Percentiles rank a stretch among this genome's conserved stretches.
Evolutionary conservation across 53 echinoderm and acorn worm genomes (phyloP).

Genomic region (Holothuria leucospilota): DNA sequence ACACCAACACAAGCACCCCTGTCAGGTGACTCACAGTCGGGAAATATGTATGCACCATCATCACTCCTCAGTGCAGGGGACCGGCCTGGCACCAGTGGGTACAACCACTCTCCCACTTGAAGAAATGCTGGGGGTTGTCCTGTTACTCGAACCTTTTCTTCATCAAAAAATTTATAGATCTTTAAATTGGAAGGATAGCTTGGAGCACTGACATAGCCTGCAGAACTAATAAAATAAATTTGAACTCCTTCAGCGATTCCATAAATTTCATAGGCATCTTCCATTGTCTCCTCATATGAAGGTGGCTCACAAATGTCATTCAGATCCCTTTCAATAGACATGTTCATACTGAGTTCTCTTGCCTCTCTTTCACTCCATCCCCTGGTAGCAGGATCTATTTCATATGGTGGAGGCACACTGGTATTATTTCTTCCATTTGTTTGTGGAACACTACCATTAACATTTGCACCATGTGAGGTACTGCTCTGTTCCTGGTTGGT

Average conservation of each 20-base stretch:
- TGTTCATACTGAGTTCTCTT: conserved; percentile 63
- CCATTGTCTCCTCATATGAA: conserved; percentile 81
- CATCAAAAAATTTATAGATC: conserved; percentile 79
- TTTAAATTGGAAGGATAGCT: conserved; percentile 81
- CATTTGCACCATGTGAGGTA: conserved; percentile 1
- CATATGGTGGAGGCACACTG: neutral
- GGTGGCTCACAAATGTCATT: conserved; percentile 54
- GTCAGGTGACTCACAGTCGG: conserved; percentile 77
- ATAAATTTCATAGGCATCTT: conserved; percentile 85
- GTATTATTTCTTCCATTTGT: conserved; percentile 1
- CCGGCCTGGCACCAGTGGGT: conserved; percentile 82
- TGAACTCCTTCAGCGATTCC: conserved; percentile 82
- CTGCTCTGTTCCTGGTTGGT: neutral
- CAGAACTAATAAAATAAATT: conserved; percentile 87
- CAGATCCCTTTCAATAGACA: conserved; percentile 69
- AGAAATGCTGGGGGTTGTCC: conserved; percentile 93
- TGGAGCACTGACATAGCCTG: conserved; percentile 90
- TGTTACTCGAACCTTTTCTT: conserved; percentile 48
- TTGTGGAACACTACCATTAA: neutral
- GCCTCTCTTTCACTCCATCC: conserved; percentile 38
- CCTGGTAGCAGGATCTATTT: neutral
- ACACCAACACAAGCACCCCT: conserved; percentile 89
- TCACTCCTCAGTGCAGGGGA: conserved; percentile 86
- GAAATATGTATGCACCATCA: conserved; percentile 89
- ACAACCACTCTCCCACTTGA: conserved; percentile 96